Base-by-base conservation (phyloP, 2,888 invertebrate species). In the Tetragonula carbonaria region DNA sequence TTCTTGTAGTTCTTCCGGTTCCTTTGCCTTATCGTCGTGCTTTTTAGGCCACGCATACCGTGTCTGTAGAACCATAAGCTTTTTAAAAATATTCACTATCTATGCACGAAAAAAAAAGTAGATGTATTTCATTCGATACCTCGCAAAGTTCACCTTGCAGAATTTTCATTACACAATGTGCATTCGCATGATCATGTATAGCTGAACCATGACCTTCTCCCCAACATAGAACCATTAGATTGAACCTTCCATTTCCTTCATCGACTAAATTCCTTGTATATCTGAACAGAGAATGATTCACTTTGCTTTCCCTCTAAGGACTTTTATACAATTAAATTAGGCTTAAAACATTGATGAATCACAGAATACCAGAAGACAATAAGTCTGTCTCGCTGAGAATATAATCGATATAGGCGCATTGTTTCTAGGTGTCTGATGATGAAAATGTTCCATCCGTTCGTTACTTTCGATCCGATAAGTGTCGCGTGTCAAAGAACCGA, bases 221-320 rank as follows among this genome's bases (percentile, higher is more conserved):
- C 99, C 99, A 99, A 95, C 99, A 99, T n/a, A 99, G 95, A 51
- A 99, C 96, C 97, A 99, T 98, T 88, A 99, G 95, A 95, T 99
- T 99, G 95, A 99, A 99, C 93, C 98, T 98, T 0, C 98, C 99
- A 94, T 99, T 99, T 6, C 99, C 99, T 82, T 96, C 96, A 93
- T 99, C 99, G 0, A 99, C 98, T 90, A 99, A 95, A 95, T 99
- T 99, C 55, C 99, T 95, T 0, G 99, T 99, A 94, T 99, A 99
- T 93, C 98, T 98, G 91, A 81, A 71, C 38, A 72, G 33, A 72
- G 33, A 73, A 74, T 63, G 50, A 75, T 14, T 74, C 63, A 76
- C 73, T 67, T 63, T 53, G 53, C 50, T 65, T 21, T 14, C 57
- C 11, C 4, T 23, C 23, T 67, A 78, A 50, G 62, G 50, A 57